A percentile compares a stretch with the other conserved stretches of the same genome.
These are phyloP conservation scores for Ormyrus nitidulus DNA, from an alignment of 2,888 invertebrate species.

Conservation along the genomic window DNA sequence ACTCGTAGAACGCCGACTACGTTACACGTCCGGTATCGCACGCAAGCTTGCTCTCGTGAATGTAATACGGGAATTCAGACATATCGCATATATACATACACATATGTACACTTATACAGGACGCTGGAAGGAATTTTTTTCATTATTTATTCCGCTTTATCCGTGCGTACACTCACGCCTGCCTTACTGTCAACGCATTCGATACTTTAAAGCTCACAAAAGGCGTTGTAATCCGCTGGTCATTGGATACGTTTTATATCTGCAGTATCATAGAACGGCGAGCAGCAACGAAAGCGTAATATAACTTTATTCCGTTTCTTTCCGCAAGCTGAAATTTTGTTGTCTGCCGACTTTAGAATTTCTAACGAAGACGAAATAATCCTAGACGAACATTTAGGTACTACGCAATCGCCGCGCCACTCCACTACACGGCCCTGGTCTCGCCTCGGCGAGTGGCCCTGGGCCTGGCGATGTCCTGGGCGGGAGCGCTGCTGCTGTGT, in stretches of 20 bases:
- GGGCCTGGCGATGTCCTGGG: conserved; percentile 83
- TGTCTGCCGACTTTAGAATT: neutral
- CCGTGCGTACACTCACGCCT: neutral
- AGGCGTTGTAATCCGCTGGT: conserved; percentile 19
- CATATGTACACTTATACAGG: neutral
- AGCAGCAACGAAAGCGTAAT: no score
- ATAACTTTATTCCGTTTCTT: conserved; percentile 2
- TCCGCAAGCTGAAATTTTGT: neutral
- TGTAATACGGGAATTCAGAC: no score
- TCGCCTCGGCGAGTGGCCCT: conserved; percentile 83
- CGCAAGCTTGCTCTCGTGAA: no score
- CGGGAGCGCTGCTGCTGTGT: conserved; percentile 80
- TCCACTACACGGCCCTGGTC: conserved; percentile 87
- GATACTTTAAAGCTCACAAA: conserved; percentile 13
- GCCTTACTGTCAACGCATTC: conserved; percentile 17
- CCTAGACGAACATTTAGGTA: conserved; percentile 75
- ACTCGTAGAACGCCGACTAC: neutral
- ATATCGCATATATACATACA: no score
- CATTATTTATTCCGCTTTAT: conserved; percentile 32
- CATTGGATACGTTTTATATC: no score
- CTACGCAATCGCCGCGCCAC: conserved; percentile 87
- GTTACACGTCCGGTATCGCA: no score
- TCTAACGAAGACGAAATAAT: no score
- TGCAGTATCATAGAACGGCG: no score
- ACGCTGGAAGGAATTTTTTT: neutral